Percentiles rank a stretch among this genome's conserved stretches.
These are phyloP conservation scores for Phalera bucephala DNA, from an alignment of 2,888 invertebrate genomes.

Conservation along the genomic window DNA sequence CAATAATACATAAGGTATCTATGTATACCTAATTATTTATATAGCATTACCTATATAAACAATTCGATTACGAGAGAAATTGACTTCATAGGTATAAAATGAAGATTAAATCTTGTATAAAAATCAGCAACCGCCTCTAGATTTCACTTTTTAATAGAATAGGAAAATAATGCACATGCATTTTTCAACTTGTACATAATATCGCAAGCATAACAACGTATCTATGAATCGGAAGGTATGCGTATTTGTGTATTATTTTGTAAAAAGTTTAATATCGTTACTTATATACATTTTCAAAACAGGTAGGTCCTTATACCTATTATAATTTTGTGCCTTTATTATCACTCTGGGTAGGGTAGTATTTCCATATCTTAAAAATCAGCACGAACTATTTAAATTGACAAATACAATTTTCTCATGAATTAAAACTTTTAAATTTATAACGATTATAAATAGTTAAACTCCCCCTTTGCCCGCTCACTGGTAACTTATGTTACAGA, in stretches of 20 bases:
- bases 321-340: conserved; percentile 49
- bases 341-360: conserved; percentile 44
- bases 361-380: conserved; percentile 26
- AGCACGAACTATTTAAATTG: conserved; percentile 33
- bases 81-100: conserved; percentile 73
- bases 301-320: conserved; percentile 30
- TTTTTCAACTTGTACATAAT: conserved; percentile 41
- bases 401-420: conserved; percentile 31
- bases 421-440: conserved; percentile 25
- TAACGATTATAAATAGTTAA: conserved; percentile 29
- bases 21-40: conserved; percentile 43
- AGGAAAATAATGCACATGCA: conserved; percentile 61
- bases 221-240: conserved; percentile 38
- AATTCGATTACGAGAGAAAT: conserved; percentile 70
- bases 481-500: conserved; percentile 12
- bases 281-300: conserved; percentile 32
- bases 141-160: conserved; percentile 47
- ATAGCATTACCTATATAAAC: conserved; percentile 58
- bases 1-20: conserved; percentile 53
- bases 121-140: conserved; percentile 54
- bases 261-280: conserved; percentile 28
- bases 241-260: conserved; percentile 23
- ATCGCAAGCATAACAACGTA: conserved; percentile 48
- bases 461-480: conserved; percentile 18
- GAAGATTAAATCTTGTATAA: conserved; percentile 67